Evolutionary conservation across 2,113 vertebrate species (phyloP).

Genomic region (Ophiodon elongatus): DNA sequence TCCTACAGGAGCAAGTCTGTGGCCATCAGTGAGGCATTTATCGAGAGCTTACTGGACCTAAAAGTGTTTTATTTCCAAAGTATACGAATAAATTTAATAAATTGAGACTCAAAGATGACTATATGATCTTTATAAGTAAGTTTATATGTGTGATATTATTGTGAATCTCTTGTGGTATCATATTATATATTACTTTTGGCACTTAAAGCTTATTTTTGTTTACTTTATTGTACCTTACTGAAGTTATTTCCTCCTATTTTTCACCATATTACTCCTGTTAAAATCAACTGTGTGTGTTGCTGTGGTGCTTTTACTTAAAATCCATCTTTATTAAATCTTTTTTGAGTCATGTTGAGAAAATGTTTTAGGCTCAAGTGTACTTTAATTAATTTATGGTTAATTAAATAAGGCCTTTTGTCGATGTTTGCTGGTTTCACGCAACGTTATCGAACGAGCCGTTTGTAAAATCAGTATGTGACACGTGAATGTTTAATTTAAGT

Average conservation of each 20-base stretch:
- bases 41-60: not conserved
- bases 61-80: not conserved
- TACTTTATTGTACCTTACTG: not conserved
- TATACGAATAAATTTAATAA: not conserved
- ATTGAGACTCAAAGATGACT: not conserved
- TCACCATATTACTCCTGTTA: not conserved
- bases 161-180: not conserved
- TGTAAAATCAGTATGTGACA: not conserved
- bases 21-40: not conserved
- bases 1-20: not conserved
- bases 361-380: not conserved
- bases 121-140: not conserved
- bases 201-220: not conserved
- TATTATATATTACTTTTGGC: not conserved
- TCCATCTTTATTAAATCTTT: not conserved
- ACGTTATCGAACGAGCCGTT: not conserved
- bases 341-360: not conserved
- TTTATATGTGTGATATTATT: not conserved
- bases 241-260: not conserved
- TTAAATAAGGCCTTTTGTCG: too few species aligned
- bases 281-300: not conserved
- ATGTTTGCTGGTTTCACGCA: not conserved
- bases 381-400: not conserved
- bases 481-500: not conserved
- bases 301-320: not conserved